Conservation (phyloP, 1,140 invertebrate species). For the Microplitis demolitor region DNA sequence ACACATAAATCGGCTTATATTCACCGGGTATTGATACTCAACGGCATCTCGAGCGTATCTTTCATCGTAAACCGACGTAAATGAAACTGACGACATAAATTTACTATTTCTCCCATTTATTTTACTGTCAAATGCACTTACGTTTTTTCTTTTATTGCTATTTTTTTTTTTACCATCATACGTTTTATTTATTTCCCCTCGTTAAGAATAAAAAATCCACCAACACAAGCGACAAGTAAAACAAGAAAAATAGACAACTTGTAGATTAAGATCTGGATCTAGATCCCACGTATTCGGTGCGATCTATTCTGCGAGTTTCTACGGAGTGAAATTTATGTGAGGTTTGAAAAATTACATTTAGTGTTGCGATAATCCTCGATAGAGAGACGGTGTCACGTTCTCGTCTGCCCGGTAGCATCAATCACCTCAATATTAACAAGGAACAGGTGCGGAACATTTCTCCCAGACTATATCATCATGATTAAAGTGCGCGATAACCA, state of each 20-base stretch:
- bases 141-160: too few species aligned
- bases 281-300: not conserved
- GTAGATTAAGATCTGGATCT: not conserved
- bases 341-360: not conserved
- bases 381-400: not conserved
- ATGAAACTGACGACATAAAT: too few species aligned
- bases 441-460: not conserved
- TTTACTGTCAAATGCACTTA: too few species aligned
- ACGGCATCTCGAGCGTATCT: too few species aligned
- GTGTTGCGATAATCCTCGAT: not conserved
- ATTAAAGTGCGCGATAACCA: not conserved
- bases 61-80: too few species aligned
- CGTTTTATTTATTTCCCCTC: too few species aligned
- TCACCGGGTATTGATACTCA: too few species aligned
- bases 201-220: too few species aligned
- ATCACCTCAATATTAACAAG: constrained; percentile 1
- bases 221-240: too few species aligned
- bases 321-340: not conserved
- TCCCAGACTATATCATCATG: not conserved
- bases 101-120: too few species aligned
- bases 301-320: not conserved
- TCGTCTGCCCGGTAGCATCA: not conserved
- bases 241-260: too few species aligned
- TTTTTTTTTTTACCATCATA: too few species aligned
- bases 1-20: not conserved